phyloP scores from a whole-genome alignment of 2,113 vertebrate genomes.

The Sturnus vulgaris region DNA sequence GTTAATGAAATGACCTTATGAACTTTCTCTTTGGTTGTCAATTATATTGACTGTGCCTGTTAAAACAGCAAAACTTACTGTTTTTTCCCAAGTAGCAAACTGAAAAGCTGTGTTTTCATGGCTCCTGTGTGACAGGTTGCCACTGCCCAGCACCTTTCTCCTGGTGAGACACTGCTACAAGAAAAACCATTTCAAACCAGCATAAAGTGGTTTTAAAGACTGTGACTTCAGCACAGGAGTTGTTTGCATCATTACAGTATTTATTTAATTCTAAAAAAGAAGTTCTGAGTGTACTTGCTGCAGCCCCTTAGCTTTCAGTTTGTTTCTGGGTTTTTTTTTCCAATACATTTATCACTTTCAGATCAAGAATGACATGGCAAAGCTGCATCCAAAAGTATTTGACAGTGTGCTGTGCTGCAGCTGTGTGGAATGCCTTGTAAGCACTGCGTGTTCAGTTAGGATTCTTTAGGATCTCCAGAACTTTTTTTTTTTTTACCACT shows the following conservation, averaged over 20 bases:
- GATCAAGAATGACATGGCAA: neutral
- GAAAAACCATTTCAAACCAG: neutral
- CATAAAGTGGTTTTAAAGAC: neutral
- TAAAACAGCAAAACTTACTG: accelerated
- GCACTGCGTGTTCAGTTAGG: neutral
- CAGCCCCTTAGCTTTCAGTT: neutral
- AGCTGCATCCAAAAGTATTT: neutral
- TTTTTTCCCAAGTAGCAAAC: neutral
- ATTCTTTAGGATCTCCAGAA: neutral
- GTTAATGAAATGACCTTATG: neutral
- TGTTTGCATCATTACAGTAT: neutral
- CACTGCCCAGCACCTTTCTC: neutral
- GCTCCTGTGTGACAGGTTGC: neutral
- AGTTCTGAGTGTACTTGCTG: neutral
- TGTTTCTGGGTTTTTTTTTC: neutral
- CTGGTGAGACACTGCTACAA: neutral
- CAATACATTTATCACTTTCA: neutral
- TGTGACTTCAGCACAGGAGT: neutral
- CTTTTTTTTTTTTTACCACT: neutral
- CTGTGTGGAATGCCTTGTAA: neutral
- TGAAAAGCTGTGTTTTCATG: neutral
- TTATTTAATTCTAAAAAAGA: neutral
- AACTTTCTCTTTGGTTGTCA: neutral
- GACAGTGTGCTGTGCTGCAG: neutral
- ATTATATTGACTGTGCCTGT: neutral